These are phyloP conservation scores for Andrena marginata DNA, from an alignment of 2,888 invertebrate genomes.

Conservation along the genomic window DNA sequence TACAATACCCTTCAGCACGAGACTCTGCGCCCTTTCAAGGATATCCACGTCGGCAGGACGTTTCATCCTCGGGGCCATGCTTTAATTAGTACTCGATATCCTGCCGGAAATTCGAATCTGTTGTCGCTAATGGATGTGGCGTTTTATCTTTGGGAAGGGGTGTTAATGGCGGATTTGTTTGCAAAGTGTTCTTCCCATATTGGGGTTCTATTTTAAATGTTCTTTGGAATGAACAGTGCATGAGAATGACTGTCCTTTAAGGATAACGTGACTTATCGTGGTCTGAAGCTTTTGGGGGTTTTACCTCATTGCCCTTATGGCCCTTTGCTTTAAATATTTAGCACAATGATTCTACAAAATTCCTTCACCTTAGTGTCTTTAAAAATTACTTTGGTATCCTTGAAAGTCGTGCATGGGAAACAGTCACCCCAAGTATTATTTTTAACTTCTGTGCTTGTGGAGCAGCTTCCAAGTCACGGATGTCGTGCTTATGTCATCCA, in stretches of 20 bases:
- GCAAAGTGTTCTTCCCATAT: neutral
- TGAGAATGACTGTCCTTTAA: neutral
- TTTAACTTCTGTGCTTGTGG: no score
- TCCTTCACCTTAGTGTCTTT: no score
- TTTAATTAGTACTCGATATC: slow-evolving; percentile 44
- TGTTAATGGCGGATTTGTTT: slow-evolving; percentile 49
- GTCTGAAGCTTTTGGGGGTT: no score
- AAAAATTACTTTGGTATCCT: no score
- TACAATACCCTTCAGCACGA: slow-evolving; percentile 44
- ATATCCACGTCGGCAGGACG: slow-evolving; percentile 28
- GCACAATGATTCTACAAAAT: no score
- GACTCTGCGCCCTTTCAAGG: slow-evolving; percentile 26
- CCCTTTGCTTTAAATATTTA: no score
- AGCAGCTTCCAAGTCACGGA: no score
- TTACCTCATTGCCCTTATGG: no score
- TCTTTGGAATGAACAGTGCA: neutral
- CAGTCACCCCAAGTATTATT: no score
- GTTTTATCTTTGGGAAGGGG: slow-evolving; percentile 7
- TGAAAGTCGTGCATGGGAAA: no score
- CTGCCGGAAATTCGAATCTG: slow-evolving; percentile 6
- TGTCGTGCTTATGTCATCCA: no score
- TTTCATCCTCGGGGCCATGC: neutral
- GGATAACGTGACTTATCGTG: no score
- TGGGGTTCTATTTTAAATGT: neutral
- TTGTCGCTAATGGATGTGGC: slow-evolving; percentile 22